Evolutionary conservation across 2,888 invertebrate genomes (phyloP).

Genomic region (Heliconius erato): DNA sequence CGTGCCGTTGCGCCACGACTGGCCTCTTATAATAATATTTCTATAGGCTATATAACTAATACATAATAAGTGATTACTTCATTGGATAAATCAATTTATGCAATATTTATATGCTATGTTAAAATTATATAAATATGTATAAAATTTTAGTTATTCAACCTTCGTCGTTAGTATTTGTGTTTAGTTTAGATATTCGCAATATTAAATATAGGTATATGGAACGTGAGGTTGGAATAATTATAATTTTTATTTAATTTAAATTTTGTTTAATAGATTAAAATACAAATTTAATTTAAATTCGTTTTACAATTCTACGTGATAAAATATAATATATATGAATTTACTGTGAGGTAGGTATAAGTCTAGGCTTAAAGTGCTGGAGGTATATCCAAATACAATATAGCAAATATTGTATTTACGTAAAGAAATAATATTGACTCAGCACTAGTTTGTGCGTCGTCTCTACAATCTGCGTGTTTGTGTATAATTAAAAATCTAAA

Average conservation of each 20-base stretch:
- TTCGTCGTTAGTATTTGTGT: too few relatives aligned
- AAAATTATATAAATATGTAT: too few relatives aligned
- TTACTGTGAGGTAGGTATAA: not conserved
- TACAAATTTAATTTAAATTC: too few relatives aligned
- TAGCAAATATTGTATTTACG: not conserved
- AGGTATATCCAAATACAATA: not conserved
- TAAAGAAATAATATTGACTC: not conserved
- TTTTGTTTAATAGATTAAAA: not conserved
- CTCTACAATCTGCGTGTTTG: not conserved
- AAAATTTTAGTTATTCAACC: too few relatives aligned
- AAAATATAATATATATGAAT: too few relatives aligned
- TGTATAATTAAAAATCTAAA: not conserved
- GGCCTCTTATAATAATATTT: too few relatives aligned
- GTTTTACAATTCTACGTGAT: too few relatives aligned
- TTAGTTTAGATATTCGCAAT: not conserved
- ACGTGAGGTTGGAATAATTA: not conserved
- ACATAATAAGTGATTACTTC: too few relatives aligned
- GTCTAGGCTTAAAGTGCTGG: not conserved
- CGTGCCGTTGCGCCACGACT: too few relatives aligned
- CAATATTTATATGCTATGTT: too few relatives aligned
- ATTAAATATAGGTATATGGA: not conserved
- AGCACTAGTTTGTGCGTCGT: not conserved
- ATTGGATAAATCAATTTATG: too few relatives aligned
- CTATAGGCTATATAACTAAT: too few relatives aligned
- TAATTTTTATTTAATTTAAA: not conserved